Percentiles rank a stretch among this genome's conserved stretches.
Conservation (phyloP, 2,797 vertebrate genomes). For the Characodon lateralis region DNA sequence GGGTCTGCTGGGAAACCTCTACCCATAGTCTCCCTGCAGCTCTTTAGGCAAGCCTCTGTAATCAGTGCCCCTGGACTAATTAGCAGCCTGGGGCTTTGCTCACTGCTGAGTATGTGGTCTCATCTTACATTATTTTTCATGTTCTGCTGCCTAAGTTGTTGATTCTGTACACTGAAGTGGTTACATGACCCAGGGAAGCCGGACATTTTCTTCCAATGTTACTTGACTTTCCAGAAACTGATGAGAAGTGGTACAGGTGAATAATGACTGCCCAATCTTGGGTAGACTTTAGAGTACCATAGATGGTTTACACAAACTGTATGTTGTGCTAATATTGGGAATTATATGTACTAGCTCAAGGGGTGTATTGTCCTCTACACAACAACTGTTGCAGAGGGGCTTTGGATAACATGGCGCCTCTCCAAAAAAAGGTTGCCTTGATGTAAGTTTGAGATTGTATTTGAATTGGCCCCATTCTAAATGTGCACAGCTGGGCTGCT, state of each 20-base stretch:
- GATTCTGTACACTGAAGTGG: slow-evolving; percentile 35
- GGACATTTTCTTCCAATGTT: slow-evolving; percentile 26
- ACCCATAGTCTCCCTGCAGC: slow-evolving; percentile 28
- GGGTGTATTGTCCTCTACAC: slow-evolving; percentile 6
- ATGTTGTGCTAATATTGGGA: neutral
- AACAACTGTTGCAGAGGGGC: slow-evolving; percentile 45
- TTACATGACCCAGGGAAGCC: slow-evolving; percentile 33
- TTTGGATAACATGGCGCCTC: slow-evolving; percentile 67
- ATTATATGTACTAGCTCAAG: slow-evolving; percentile 28
- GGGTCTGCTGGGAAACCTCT: slow-evolving; percentile 41
- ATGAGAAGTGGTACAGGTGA: neutral
- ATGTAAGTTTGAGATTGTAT: slow-evolving; percentile 61
- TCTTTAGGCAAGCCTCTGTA: slow-evolving; percentile 46
- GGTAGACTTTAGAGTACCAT: neutral
- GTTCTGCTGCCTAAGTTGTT: slow-evolving; percentile 33
- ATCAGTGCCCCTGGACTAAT: slow-evolving; percentile 55
- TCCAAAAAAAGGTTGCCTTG: slow-evolving; percentile 60
- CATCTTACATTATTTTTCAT: slow-evolving; percentile 48
- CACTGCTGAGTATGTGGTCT: slow-evolving; percentile 33
- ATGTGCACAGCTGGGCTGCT: slow-evolving; percentile 76
- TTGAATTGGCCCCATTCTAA: slow-evolving; percentile 71
- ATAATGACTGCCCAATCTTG: neutral
- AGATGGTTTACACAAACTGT: neutral
- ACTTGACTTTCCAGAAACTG: slow-evolving; percentile 20
- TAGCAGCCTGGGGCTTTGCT: slow-evolving; percentile 36